phyloP scores from a whole-genome alignment of 2,888 invertebrate genomes.

The Cordylochernes scorpioides region DNA sequence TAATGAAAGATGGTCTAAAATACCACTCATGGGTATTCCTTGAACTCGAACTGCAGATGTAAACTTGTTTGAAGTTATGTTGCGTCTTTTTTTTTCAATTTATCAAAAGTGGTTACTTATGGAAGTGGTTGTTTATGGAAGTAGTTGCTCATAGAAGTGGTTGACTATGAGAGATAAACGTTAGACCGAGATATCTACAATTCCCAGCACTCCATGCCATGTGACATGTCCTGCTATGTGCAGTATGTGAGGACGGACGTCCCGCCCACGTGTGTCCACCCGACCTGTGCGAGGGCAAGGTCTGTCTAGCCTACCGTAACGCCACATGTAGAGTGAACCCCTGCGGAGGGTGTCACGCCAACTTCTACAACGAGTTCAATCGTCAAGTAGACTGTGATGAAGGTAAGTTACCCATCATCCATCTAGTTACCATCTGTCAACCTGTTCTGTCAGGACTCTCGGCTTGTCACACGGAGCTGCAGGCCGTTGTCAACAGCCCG shows the following conservation, averaged over 20 bases:
- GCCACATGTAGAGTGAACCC: slow-evolving; percentile 20
- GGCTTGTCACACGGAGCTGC: slow-evolving; percentile 18
- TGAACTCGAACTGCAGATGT: too few species aligned
- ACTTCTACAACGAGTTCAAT: slow-evolving; percentile 18
- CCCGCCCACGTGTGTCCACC: slow-evolving; percentile 19
- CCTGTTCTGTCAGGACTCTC: slow-evolving; percentile 6
- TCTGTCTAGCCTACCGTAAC: slow-evolving; percentile 19
- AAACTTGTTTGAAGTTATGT: too few species aligned
- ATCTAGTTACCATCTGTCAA: neutral
- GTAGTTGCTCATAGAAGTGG: too few species aligned
- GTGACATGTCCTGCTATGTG: too few species aligned
- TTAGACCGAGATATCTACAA: too few species aligned
- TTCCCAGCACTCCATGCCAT: too few species aligned
- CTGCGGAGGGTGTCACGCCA: slow-evolving; percentile 19
- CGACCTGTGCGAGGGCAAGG: slow-evolving; percentile 18
- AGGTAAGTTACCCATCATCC: slow-evolving; percentile 5
- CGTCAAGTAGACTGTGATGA: slow-evolving; percentile 17
- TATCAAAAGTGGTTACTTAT: too few species aligned
- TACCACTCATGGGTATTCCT: too few species aligned
- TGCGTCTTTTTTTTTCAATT: too few species aligned
- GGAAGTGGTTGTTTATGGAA: too few species aligned
- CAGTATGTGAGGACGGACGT: slow-evolving; percentile 19
- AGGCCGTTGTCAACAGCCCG: slow-evolving; percentile 17
- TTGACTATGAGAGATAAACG: too few species aligned
- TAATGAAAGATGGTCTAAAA: too few species aligned